A percentile compares a stretch with the other conserved stretches of the same genome.
These are phyloP conservation scores for Porites lutea DNA, from an alignment of 64 coral and sea anemone species.

Conservation along the genomic window DNA sequence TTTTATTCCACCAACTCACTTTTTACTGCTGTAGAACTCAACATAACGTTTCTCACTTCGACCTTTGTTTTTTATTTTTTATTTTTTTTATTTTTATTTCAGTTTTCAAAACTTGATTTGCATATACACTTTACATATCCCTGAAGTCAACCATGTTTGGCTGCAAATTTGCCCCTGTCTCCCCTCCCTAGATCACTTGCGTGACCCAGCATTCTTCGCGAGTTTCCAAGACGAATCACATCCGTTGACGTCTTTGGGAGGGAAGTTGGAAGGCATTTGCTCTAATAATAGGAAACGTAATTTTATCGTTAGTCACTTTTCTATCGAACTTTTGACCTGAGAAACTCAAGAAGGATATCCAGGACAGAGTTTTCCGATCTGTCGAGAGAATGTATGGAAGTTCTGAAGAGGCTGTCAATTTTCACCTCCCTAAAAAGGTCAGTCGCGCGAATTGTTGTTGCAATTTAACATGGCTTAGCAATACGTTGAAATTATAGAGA, in stretches of 20 bases:
- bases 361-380: constrained; percentile 24
- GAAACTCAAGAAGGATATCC: not conserved
- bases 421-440: constrained; percentile 47
- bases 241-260: constrained; percentile 24
- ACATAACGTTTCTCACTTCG: too few species aligned
- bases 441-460: not conserved
- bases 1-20: too few species aligned
- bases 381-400: not conserved
- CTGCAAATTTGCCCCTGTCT: not conserved
- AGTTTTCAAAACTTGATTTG: too few species aligned
- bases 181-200: constrained; percentile 8
- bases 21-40: too few species aligned
- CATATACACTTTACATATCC: too few species aligned
- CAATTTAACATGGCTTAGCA: not conserved
- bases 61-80: not conserved
- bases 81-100: not conserved
- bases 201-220: constrained; percentile 29
- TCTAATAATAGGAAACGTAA: not conserved
- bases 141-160: too few species aligned
- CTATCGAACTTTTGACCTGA: constrained; percentile 42
- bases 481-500: not conserved
- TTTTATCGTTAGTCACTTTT: not conserved
- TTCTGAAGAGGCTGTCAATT: not conserved
- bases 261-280: not conserved
- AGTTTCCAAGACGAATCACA: constrained; percentile 18